Evolutionary conservation across 2,113 vertebrate genomes (phyloP), one percentile per base, ranked within the genome.

Genomic region (Ornithorhynchus anatinus): DNA sequence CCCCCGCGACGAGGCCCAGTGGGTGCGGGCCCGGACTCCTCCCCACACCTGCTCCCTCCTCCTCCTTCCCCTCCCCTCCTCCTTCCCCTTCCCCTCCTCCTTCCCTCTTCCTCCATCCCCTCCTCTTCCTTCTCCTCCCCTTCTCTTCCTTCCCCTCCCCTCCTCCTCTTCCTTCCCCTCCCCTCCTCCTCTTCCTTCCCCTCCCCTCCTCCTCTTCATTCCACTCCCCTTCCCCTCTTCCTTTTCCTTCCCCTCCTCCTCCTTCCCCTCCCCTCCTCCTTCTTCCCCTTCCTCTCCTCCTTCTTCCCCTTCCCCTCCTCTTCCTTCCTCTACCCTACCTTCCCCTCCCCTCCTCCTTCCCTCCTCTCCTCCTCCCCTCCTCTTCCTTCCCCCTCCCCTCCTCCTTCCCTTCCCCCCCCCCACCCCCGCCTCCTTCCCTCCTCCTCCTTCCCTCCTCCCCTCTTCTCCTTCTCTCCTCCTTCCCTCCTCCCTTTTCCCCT

Each of bases 281-380:
- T 25, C 8, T n/a, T n/a, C 1, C 13, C 35, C 15, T 51, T 19
- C 4, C 10, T 27, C 25, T 38, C 25, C 20, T 33, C 22, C 8
- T 15, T 11, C n/a, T 4, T 7, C 10, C n/a, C 12, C 4, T 11
- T 14, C 2, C 14, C 3, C 2, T 3, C 19, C 8, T 51, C n/a
- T n/a, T 37, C 25, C 36, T 3, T 2, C 7, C 22, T 10, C 14
- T n/a, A n/a, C 40, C 10, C 19, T 19, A 7, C 15, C 16, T 8
- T n/a, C 15, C 20, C 14, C 42, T 20, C 16, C 14, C 42, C 15
- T 8, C 8, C n/a, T 22, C 39, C 39, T 11, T 44, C 12, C 40
- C 23, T 40, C 20, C 23, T 31, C 56, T 47, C 35, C 29, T 20
- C 36, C 16, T 14, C 11, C 31, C 66, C 61, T 37, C 45, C 43